Evolutionary conservation across 2,113 vertebrate species (phyloP).

Genomic region (Conger conger): DNA sequence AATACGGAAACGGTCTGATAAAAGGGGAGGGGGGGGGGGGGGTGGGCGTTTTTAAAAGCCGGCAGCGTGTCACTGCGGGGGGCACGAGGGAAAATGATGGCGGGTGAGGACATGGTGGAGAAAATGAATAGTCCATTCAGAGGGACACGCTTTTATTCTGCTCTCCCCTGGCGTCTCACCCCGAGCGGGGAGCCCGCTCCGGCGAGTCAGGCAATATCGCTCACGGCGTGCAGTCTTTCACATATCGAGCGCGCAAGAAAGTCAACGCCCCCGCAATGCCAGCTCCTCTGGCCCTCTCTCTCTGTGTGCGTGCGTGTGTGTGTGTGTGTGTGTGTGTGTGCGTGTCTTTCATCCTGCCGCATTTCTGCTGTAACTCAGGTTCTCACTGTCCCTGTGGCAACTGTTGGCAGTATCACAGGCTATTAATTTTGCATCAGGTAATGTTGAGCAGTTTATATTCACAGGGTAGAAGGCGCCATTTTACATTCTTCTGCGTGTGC

Average conservation of each 20-base stretch:
- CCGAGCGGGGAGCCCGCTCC: neutral
- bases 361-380: slow-evolving; percentile 9
- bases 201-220: neutral
- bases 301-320: too few species aligned
- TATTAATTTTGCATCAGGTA: slow-evolving; percentile 27
- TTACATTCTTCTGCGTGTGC: neutral
- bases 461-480: neutral
- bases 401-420: slow-evolving; percentile 12
- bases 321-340: too few species aligned
- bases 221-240: neutral
- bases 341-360: slow-evolving; percentile 1
- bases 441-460: neutral
- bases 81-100: slow-evolving; percentile 37
- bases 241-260: neutral
- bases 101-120: slow-evolving; percentile 46
- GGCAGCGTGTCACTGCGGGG: slow-evolving; percentile 34
- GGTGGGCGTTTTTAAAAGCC: slow-evolving; percentile 28
- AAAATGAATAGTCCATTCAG: slow-evolving; percentile 59
- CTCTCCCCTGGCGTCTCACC: slow-evolving; percentile 24
- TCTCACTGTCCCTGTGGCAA: slow-evolving; percentile 17
- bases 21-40: neutral
- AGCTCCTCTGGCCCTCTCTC: neutral
- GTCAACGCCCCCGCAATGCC: neutral
- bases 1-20: slow-evolving; percentile 38
- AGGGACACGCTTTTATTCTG: slow-evolving; percentile 51